Conservation (phyloP, 1,140 invertebrate genomes). For the Drosophila murphyi region DNA sequence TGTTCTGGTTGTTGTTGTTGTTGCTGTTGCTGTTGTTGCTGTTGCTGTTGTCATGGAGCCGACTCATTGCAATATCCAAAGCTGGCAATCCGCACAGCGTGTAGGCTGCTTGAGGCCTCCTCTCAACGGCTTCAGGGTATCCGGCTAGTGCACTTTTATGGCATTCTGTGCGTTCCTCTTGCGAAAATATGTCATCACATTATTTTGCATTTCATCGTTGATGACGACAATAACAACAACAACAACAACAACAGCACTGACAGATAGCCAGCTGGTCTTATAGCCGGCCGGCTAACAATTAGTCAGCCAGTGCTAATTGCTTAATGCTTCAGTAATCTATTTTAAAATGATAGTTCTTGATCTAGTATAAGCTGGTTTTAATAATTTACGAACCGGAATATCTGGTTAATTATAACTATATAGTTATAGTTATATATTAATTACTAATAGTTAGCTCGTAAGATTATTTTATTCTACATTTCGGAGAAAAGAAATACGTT, state of each 20-base stretch:
- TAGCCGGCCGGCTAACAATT: constrained; percentile 28
- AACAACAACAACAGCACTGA: constrained; percentile 5
- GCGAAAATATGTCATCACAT: constrained; percentile 62
- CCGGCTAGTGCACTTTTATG: constrained; percentile 60
- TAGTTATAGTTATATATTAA: too few relatives aligned
- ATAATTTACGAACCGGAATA: not conserved
- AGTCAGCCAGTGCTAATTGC: constrained; percentile 18
- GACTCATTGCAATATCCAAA: constrained; percentile 45
- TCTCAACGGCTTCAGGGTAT: constrained; percentile 15
- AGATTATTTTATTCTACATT: too few relatives aligned
- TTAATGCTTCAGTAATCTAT: constrained; percentile 21
- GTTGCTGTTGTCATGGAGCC: constrained; percentile 23
- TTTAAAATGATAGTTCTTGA: constrained; percentile 7
- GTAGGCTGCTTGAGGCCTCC: constrained; percentile 33
- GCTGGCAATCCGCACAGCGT: constrained; percentile 47
- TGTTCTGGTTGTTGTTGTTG: too few relatives aligned
- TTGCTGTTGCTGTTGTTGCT: constrained; percentile 3
- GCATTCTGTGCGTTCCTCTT: constrained; percentile 53
- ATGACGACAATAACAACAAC: constrained; percentile 17
- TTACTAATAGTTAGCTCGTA: too few relatives aligned
- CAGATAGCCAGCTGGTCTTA: constrained; percentile 16
- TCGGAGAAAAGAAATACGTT: not conserved
- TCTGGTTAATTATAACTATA: not conserved
- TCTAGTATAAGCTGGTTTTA: not conserved
- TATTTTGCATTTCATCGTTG: constrained; percentile 51